phyloP scores from a whole-genome alignment of 2,888 invertebrate genomes.

The Rhingia rostrata region DNA sequence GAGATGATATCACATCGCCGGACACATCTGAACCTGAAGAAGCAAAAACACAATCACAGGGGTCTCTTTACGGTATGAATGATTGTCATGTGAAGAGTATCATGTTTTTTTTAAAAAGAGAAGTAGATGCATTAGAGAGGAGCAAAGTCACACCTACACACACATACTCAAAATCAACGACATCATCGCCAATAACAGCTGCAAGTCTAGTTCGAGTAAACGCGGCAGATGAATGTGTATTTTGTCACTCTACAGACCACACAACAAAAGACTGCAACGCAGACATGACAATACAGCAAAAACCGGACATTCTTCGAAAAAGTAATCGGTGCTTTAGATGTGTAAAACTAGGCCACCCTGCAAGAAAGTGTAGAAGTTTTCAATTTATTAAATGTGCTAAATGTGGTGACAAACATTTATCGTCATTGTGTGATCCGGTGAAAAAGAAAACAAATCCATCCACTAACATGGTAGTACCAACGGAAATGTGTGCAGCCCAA shows the following conservation, averaged over 20 bases:
- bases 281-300: conserved; percentile 1
- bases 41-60: conserved; percentile 8
- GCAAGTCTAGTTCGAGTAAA: conserved; percentile 3
- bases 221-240: conserved; percentile 4
- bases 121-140: too few relatives aligned
- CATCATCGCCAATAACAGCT: too few relatives aligned
- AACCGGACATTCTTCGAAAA: conserved; percentile 9
- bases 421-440: conserved; percentile 2
- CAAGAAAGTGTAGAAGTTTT: conserved; percentile 15
- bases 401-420: conserved; percentile 4
- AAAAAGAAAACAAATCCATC: not conserved
- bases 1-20: not conserved
- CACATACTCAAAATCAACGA: not conserved
- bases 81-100: too few relatives aligned
- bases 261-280: conserved; percentile 9
- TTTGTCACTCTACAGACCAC: conserved; percentile 11
- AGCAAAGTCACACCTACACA: not conserved
- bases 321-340: not conserved
- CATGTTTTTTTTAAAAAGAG: too few relatives aligned
- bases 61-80: conserved; percentile 17
- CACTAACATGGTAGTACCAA: conserved; percentile 3
- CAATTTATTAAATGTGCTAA: conserved; percentile 10
- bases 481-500: too few relatives aligned
- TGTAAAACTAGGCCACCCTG: not conserved
- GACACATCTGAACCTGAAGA: not conserved